phyloP scores from a whole-genome alignment of 2,797 vertebrate genomes.

The Thunnus albacares region DNA sequence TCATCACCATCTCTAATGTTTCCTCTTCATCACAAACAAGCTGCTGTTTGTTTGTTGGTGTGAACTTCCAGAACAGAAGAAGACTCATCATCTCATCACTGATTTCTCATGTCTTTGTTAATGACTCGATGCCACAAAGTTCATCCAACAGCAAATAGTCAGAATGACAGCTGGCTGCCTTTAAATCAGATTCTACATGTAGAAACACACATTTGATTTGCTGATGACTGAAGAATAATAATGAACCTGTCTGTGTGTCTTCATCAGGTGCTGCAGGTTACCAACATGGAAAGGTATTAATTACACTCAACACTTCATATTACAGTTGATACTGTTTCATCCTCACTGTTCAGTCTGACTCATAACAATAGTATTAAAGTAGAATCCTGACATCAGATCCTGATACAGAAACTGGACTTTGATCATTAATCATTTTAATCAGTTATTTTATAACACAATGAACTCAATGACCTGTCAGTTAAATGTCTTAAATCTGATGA shows the following conservation, averaged over 20 bases:
- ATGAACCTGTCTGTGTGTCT: too few species aligned
- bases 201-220: not conserved
- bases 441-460: too few species aligned
- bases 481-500: too few species aligned
- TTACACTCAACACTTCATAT: too few species aligned
- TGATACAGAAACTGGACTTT: not conserved
- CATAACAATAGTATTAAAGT: not conserved
- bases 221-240: not conserved
- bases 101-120: not conserved
- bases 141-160: not conserved
- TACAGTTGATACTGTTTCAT: too few species aligned
- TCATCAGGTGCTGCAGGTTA: too few species aligned
- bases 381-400: not conserved
- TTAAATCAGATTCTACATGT: not conserved
- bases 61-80: not conserved
- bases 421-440: too few species aligned
- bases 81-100: not conserved
- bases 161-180: not conserved
- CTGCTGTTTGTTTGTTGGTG: not conserved
- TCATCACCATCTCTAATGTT: not conserved
- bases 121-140: not conserved
- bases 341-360: not conserved
- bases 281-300: too few species aligned
- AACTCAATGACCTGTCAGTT: too few species aligned
- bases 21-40: slow-evolving; percentile 12